Conservation (phyloP, 1,140 invertebrate genomes). For the Adelges cooleyi region DNA sequence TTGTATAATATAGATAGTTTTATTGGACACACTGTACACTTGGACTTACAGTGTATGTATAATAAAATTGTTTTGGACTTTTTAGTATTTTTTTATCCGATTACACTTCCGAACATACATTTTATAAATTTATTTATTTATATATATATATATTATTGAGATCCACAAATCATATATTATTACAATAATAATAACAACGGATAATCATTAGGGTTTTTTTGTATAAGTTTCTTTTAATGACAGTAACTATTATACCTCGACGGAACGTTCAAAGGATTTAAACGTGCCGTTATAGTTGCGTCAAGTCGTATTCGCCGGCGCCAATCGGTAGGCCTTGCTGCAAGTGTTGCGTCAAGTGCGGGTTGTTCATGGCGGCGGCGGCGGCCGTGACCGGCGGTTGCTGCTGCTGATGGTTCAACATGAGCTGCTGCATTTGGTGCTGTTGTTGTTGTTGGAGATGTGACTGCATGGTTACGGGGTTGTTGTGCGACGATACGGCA, state of each 20-base stretch:
- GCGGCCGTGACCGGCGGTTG: not conserved
- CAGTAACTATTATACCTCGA: constrained; percentile 24
- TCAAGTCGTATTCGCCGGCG: constrained; percentile 14
- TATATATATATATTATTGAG: too few relatives aligned
- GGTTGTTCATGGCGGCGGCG: not conserved
- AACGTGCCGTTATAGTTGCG: constrained; percentile 20
- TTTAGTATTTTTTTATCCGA: too few relatives aligned
- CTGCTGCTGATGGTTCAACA: constrained; percentile 11
- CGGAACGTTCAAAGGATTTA: not conserved
- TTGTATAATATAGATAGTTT: too few relatives aligned
- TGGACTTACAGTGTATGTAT: too few relatives aligned
- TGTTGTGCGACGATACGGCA: constrained; percentile 11
- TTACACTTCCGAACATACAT: too few relatives aligned
- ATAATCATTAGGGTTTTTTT: too few relatives aligned
- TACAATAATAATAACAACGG: too few relatives aligned
- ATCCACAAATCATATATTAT: too few relatives aligned
- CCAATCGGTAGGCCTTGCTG: constrained; percentile 9
- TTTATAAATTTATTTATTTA: too few relatives aligned
- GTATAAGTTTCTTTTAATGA: not conserved
- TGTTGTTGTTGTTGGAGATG: constrained; percentile 33
- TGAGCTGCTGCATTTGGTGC: constrained; percentile 10
- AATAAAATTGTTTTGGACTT: too few relatives aligned
- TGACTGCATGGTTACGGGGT: constrained; percentile 31
- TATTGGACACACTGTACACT: too few relatives aligned
- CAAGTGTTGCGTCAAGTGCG: constrained; percentile 5